These are phyloP conservation scores for Bos indicus DNA, from an alignment of 2,113 vertebrate genomes.

Conservation along the genomic window DNA sequence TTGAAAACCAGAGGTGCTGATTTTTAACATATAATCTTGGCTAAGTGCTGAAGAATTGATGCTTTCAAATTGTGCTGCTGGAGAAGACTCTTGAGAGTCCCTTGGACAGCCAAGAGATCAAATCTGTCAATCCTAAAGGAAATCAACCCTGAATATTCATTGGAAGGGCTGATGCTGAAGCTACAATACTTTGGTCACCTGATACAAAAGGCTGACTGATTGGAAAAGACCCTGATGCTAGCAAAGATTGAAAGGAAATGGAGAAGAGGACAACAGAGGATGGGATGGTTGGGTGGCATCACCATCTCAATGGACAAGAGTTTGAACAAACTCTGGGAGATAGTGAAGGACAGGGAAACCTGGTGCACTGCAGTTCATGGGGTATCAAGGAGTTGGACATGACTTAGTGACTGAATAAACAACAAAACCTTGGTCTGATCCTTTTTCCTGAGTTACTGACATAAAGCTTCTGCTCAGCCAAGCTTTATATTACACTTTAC, in stretches of 20 bases:
- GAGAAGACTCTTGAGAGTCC: background rate
- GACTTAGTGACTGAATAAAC: background rate
- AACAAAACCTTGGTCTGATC: background rate
- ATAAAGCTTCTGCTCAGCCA: background rate
- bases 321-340: background rate
- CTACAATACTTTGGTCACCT: background rate
- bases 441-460: background rate
- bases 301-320: background rate
- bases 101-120: background rate
- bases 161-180: background rate
- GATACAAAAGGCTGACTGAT: background rate
- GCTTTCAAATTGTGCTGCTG: background rate
- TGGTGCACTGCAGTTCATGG: background rate
- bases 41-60: background rate
- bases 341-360: background rate
- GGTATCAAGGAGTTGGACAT: background rate
- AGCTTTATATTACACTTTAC: background rate
- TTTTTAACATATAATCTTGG: constrained; percentile 37
- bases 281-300: background rate
- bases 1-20: constrained; percentile 8
- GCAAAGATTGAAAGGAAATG: background rate
- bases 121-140: background rate
- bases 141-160: background rate
- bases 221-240: background rate
- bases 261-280: background rate